A percentile compares a stretch with the other conserved stretches of the same genome.
Conservation (phyloP, 2,888 invertebrate species). For the Scaptomyza flava region DNA sequence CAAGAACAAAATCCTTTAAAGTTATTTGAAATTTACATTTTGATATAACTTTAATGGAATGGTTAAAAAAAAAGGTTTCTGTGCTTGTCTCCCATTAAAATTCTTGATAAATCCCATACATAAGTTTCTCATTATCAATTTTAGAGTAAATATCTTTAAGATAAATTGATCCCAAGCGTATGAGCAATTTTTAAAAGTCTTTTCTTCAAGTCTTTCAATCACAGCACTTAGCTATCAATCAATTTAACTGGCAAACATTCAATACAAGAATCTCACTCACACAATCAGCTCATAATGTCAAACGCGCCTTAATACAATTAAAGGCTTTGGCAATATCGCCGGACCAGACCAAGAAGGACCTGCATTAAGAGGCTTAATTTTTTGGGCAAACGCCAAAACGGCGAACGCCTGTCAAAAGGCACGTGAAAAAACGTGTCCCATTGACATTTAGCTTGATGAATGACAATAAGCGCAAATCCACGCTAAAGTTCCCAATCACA, state of each 20-base stretch:
- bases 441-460: constrained; percentile 79
- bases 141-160: no score
- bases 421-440: constrained; percentile 78
- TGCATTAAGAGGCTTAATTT: constrained; percentile 76
- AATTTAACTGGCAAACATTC: constrained; percentile 49
- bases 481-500: constrained; percentile 31
- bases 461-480: constrained; percentile 56
- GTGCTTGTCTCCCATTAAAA: no score
- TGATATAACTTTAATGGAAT: no score
- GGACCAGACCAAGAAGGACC: constrained; percentile 48
- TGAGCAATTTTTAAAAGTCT: constrained; percentile 12
- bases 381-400: constrained; percentile 43
- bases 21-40: no score
- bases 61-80: no score
- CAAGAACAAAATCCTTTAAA: no score
- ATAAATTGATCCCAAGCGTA: no score
- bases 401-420: constrained; percentile 67
- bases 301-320: constrained; percentile 71
- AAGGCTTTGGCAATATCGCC: constrained; percentile 46
- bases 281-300: constrained; percentile 66
- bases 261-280: constrained; percentile 26
- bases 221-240: constrained; percentile 66
- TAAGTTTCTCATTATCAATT: no score
- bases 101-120: no score
- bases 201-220: constrained; percentile 27